These are phyloP conservation scores for Pseudomugil gertrudae DNA, from an alignment of 2,797 vertebrate genomes.

Conservation along the genomic window DNA sequence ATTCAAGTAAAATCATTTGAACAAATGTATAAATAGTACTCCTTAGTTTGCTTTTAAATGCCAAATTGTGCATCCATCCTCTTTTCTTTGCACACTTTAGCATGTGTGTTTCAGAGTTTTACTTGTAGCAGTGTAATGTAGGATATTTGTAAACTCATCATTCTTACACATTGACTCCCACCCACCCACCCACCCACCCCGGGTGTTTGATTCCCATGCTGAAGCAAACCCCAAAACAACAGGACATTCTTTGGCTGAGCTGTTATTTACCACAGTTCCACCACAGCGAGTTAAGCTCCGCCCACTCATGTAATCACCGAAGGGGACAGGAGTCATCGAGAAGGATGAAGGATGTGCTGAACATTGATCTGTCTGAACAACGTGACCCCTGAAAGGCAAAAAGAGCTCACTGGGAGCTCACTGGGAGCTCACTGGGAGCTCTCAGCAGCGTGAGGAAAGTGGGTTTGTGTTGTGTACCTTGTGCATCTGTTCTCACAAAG, in stretches of 20 bases:
- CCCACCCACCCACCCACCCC: too few species aligned
- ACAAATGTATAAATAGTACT: not conserved
- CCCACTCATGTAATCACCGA: conserved; percentile 70
- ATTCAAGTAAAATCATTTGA: not conserved
- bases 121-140: conserved; percentile 11
- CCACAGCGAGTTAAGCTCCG: conserved; percentile 61
- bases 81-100: not conserved
- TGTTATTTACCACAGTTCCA: conserved; percentile 70
- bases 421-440: conserved; percentile 11
- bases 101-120: not conserved
- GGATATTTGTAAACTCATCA: conserved; percentile 45
- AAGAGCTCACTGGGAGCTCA: too few species aligned
- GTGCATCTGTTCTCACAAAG: conserved; percentile 57
- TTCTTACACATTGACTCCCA: conserved; percentile 29
- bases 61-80: not conserved
- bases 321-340: conserved; percentile 58
- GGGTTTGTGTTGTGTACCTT: conserved; percentile 7
- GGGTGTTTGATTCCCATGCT: conserved; percentile 64
- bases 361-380: conserved; percentile 36
- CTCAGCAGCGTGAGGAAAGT: conserved; percentile 4
- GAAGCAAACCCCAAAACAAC: conserved; percentile 74
- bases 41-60: not conserved
- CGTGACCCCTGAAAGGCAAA: conserved; percentile 16
- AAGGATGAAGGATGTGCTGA: conserved; percentile 43
- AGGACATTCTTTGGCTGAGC: conserved; percentile 75